Evolutionary conservation across 1,140 invertebrate genomes (phyloP).

Genomic region (Drosophila grimshawi): DNA sequence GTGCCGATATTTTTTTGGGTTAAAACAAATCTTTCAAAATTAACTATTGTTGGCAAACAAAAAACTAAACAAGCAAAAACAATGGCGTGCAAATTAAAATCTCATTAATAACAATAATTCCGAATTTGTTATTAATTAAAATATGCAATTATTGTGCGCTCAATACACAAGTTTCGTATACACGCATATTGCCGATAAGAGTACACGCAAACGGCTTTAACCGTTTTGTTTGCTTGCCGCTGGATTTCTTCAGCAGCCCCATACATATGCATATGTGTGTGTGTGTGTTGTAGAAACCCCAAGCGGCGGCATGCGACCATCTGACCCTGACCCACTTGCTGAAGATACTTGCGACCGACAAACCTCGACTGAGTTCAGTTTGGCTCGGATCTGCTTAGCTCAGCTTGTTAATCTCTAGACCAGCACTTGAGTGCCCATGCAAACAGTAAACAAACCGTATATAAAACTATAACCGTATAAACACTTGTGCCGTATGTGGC

Average conservation of each 20-base stretch:
- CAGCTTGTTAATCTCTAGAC: conserved; percentile 74
- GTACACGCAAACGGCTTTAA: conserved; percentile 49
- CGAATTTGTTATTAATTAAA: conserved; percentile 60
- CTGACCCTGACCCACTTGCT: conserved; percentile 79
- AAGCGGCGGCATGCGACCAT: conserved; percentile 48
- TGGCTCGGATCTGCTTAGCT: conserved; percentile 43
- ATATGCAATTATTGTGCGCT: conserved; percentile 56
- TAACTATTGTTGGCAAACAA: neutral
- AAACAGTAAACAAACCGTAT: conserved; percentile 51
- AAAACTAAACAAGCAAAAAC: conserved; percentile 28
- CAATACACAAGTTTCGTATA: conserved; percentile 32
- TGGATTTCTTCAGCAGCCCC: conserved; percentile 21
- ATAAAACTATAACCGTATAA: conserved; percentile 28
- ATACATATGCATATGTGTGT: neutral
- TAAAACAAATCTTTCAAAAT: neutral
- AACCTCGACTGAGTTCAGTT: conserved; percentile 32
- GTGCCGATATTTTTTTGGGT: neutral
- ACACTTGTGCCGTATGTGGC: conserved; percentile 56
- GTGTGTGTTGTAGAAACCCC: conserved; percentile 35
- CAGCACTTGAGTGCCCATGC: conserved; percentile 56
- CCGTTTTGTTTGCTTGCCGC: conserved; percentile 10
- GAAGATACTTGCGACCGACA: conserved; percentile 60
- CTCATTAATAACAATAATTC: conserved; percentile 63
- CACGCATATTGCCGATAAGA: conserved; percentile 52
- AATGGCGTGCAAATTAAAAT: conserved; percentile 60